Base-by-base conservation (phyloP, 2,888 invertebrate species). In the Oxycera nigricornis region DNA sequence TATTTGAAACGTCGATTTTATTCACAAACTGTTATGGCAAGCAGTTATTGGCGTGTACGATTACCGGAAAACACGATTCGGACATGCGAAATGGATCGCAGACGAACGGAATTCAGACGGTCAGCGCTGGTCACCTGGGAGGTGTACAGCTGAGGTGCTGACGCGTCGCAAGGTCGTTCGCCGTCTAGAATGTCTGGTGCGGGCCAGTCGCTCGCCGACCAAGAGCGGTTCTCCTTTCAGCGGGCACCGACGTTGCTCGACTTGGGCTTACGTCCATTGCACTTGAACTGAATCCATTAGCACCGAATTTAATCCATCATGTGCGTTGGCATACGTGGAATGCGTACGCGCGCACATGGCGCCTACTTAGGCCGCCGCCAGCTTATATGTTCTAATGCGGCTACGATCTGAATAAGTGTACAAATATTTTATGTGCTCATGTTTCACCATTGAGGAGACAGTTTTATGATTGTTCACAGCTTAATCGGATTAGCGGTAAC, bases 271-370 rank as follows among this genome's bases (percentile, higher is more conserved):
- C 52, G 55, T 31, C 52, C 9, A 52, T 31, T 70, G 70, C 70
- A 70, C 70, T 70, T 70, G 70, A 70, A 70, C 70, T 70, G 70
- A 70, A 70, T 55, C 30, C 24, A 20, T 46, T 30, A 52, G 35
- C 26, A 17, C 67, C 46, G 28, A 68, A 68, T 62, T 55, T 55
- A 55, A 55, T 24, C 22, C 9, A 55, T 55, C 52, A 20, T 55
- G 22, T 55, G 24, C 52, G 17, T 24, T 46, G 46, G 46, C 14
- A 17, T 57, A 28, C 57, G 26, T 61, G 20, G 26, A 61, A 46
- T 17, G 26, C n/a, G 20, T 31, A 17, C n/a, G 17, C 31, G 30
- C 30, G 31, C n/a, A 61, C 20, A n/a, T 61, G 61, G 61, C 61
- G 61, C 61, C 61, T 61, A 17, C 31, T 61, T 61, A 31, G 30